These are phyloP conservation scores for Thaleichthys pacificus DNA, from an alignment of 2,797 vertebrate genomes.

Conservation along the genomic window DNA sequence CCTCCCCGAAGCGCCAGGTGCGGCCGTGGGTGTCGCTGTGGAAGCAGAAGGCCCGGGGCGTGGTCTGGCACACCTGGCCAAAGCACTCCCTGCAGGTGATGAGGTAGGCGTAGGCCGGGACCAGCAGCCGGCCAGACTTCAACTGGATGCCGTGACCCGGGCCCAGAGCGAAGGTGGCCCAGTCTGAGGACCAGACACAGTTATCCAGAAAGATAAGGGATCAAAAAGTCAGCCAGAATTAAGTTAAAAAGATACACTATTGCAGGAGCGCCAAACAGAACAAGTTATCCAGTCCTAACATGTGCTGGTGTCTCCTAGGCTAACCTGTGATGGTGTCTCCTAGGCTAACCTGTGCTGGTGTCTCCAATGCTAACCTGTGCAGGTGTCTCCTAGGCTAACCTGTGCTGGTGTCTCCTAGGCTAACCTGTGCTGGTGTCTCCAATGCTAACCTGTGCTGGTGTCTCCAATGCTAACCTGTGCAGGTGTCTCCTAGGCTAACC, in stretches of 20 bases:
- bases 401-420: slow-evolving; percentile 58
- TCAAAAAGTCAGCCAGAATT: neutral
- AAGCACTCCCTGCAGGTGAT: slow-evolving; percentile 90
- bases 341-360: slow-evolving; percentile 83
- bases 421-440: slow-evolving; percentile 81
- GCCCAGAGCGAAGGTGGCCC: slow-evolving; percentile 93
- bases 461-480: slow-evolving; percentile 87
- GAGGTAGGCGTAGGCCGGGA: slow-evolving; percentile 91
- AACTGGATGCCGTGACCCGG: slow-evolving; percentile 93
- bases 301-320: slow-evolving; percentile 84
- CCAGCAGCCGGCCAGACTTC: slow-evolving; percentile 85
- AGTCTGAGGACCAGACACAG: slow-evolving; percentile 71
- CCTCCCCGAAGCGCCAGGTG: slow-evolving; percentile 83
- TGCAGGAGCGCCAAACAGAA: neutral
- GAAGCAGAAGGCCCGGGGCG: slow-evolving; percentile 87
- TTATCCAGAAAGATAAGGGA: neutral
- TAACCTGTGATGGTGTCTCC: slow-evolving; percentile 83
- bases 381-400: slow-evolving; percentile 80
- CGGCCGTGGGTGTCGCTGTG: slow-evolving; percentile 89
- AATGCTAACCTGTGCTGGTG: slow-evolving; percentile 81
- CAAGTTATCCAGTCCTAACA: slow-evolving; percentile 49
- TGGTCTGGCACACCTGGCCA: slow-evolving; percentile 85
- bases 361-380: slow-evolving; percentile 83
- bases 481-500: slow-evolving; percentile 82
- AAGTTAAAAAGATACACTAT: neutral